phyloP scores from a whole-genome alignment of 2,888 invertebrate species.

The Chaetoderma sp. region DNA sequence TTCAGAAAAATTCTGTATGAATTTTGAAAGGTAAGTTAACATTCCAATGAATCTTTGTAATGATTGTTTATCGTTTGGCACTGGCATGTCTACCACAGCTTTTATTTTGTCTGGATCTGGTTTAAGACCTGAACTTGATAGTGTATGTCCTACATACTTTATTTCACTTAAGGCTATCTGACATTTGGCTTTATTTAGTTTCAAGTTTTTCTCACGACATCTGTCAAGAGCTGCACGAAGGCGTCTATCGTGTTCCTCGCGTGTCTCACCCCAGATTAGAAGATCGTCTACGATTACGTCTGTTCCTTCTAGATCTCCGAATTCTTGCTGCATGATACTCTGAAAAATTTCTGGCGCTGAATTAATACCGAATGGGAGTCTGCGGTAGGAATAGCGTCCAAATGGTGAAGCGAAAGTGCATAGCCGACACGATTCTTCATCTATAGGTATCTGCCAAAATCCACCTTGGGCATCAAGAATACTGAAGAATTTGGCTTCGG shows the following conservation, averaged over 20 bases:
- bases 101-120: conserved; percentile 29
- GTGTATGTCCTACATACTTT: conserved; percentile 26
- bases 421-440: conserved; percentile 8
- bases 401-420: conserved; percentile 21
- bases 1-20: conserved; percentile 19
- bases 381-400: background rate
- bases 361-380: background rate
- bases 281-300: conserved; percentile 6
- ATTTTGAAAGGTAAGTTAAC: conserved; percentile 22
- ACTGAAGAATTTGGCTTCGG: conserved; percentile 20
- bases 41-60: conserved; percentile 33
- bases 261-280: conserved; percentile 4
- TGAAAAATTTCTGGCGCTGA: conserved; percentile 8
- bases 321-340: conserved; percentile 9
- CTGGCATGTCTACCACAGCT: conserved; percentile 20
- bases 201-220: background rate
- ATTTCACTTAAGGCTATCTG: conserved; percentile 10
- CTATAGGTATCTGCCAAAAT: conserved; percentile 27
- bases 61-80: conserved; percentile 17
- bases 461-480: conserved; percentile 31
- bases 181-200: conserved; percentile 15
- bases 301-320: conserved; percentile 9
- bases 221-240: conserved; percentile 1
- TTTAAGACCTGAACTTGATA: conserved; percentile 17
- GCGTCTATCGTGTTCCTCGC: background rate